These are phyloP conservation scores for Baryphthengus martii DNA, from an alignment of 2,113 vertebrate genomes.

Conservation along the genomic window DNA sequence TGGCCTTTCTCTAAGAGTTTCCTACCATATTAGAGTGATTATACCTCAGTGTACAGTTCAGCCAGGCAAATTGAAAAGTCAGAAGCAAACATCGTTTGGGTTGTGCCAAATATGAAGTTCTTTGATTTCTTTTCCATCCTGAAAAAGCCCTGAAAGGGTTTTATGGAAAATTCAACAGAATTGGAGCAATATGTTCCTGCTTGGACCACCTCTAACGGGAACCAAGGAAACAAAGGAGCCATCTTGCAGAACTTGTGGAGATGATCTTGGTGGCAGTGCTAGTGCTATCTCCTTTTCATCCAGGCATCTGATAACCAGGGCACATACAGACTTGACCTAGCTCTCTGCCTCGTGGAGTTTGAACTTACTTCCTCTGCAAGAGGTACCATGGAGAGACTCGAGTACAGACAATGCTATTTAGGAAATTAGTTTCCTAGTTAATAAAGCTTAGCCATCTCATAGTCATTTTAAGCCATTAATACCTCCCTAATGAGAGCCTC, in stretches of 20 bases:
- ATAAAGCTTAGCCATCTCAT: background rate
- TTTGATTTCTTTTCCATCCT: background rate
- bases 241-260: background rate
- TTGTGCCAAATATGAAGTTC: accelerated
- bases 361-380: background rate
- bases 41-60: background rate
- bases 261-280: background rate
- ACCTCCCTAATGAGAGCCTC: background rate
- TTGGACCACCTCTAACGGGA: background rate
- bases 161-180: background rate
- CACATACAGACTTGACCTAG: background rate
- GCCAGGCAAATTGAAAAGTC: background rate
- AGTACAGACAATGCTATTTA: background rate
- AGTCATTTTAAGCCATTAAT: background rate
- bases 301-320: background rate
- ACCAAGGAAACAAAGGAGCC: background rate
- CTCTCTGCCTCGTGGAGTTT: background rate
- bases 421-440: background rate
- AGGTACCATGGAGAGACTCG: background rate
- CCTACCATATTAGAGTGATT: background rate
- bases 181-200: background rate
- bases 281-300: background rate
- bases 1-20: background rate
- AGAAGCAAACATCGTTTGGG: accelerated
- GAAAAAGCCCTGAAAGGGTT: background rate